phyloP scores from a whole-genome alignment of 2,113 vertebrate genomes.

The Phainopepla nitens region DNA sequence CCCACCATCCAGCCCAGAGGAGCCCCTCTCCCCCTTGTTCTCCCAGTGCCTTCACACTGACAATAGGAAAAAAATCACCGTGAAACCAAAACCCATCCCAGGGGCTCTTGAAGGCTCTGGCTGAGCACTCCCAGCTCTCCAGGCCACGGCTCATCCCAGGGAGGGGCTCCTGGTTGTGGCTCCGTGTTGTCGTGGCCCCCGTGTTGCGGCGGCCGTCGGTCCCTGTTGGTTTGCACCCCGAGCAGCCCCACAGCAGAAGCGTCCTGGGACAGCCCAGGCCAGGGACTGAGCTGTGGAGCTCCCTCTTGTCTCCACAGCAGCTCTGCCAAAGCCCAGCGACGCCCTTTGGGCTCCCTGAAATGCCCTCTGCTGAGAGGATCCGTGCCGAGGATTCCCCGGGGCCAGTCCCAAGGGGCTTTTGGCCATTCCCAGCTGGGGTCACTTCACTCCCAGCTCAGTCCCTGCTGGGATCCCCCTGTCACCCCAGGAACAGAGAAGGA shows the following conservation, averaged over 20 bases:
- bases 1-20: no score
- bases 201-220: fast-evolving
- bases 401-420: neutral
- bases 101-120: neutral
- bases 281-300: neutral
- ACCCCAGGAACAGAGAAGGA: neutral
- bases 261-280: neutral
- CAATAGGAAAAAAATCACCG: neutral
- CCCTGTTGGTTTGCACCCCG: neutral
- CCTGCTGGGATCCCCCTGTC: neutral
- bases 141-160: neutral
- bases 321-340: neutral
- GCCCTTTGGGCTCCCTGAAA: neutral
- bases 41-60: neutral
- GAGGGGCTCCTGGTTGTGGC: neutral
- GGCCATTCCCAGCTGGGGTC: neutral
- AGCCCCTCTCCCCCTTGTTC: neutral
- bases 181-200: fast-evolving
- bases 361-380: neutral
- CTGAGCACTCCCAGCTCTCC: neutral
- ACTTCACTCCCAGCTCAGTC: neutral
- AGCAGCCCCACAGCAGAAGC: neutral
- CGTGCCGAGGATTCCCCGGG: neutral
- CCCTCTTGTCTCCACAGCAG: neutral
- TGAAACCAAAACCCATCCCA: neutral